Base-by-base conservation (phyloP, 1,140 invertebrate species). In the Prorops nasuta region DNA sequence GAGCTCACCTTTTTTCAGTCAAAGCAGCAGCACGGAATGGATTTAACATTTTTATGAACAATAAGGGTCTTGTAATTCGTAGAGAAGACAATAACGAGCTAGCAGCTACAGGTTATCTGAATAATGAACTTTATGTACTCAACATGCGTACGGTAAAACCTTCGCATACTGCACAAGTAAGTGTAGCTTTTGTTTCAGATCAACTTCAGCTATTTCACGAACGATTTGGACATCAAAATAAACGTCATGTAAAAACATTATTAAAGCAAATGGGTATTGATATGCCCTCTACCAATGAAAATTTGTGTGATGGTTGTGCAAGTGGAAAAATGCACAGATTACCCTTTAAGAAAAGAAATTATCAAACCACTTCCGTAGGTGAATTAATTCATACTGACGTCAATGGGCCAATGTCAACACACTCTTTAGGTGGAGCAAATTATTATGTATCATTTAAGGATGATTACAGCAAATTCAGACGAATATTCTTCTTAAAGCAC, bases 361-460 rank as follows among this genome's bases (percentile, higher is more conserved):
- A 49, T 4, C 18, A 38, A 22, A 21, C 49, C 10, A 39, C 10
- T 15, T 28, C 15, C 7, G 37, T 36, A 32, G 46, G 44, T 44
- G 54, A 54, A 21, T 2, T 56, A 12, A 66, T 66, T 14, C 32
- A 57, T 51, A 43, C 58, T 21, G 66, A 71, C 52, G 45, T 72
- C 0, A 51, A 49, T 54, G 66, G 67, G n/a, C 54, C 63, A 16
- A 67, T 73, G 57, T 17, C 34, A 15, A 34, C 43, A 22, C 31
- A 48, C 17, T 64, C 66, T 1, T 21, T 68, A 7, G 52, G 54
- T 6, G 63, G 63, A 15, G 35, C 48, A 10, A 38, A 49, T 4
- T 74, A 69, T 43, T 66, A 66, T n/a, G 47, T 74, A 0, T 34
- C 63, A 6, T 60, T 72, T 32, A 67, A 66, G 34, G 68, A 74